Percentiles rank a stretch among this genome's conserved stretches.
These are phyloP conservation scores for Pemphredon lugubris DNA, from an alignment of 2,888 invertebrate genomes.

Conservation along the genomic window DNA sequence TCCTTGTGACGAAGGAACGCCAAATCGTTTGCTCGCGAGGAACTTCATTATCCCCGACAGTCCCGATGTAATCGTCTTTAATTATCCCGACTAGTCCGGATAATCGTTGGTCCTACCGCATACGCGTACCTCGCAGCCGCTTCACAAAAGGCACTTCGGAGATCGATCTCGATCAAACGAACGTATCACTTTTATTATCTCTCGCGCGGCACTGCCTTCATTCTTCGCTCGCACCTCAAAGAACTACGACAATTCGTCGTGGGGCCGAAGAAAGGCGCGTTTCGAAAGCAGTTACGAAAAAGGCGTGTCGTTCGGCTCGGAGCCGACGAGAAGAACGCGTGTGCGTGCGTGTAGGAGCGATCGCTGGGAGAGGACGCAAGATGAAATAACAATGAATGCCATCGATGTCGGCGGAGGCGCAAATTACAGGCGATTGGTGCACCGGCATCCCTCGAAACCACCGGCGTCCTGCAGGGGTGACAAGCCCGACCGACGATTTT, in stretches of 20 bases:
- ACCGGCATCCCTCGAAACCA: slow-evolving; percentile 60
- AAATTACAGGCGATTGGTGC: slow-evolving; percentile 77
- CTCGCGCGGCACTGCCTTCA: background rate
- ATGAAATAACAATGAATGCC: slow-evolving; percentile 73
- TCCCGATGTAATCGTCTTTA: slow-evolving; percentile 1
- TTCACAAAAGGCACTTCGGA: background rate
- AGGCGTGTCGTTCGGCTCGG: slow-evolving; percentile 1
- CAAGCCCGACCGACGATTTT: slow-evolving; percentile 62
- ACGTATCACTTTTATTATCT: background rate
- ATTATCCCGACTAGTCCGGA: slow-evolving; percentile 1
- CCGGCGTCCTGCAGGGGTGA: slow-evolving; percentile 71
- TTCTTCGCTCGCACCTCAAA: background rate
- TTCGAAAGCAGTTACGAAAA: slow-evolving; percentile 22
- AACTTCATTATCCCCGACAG: no score
- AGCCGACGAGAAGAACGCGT: background rate
- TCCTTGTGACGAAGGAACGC: no score
- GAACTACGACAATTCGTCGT: slow-evolving; percentile 5
- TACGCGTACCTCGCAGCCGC: background rate
- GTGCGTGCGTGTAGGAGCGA: slow-evolving; percentile 11
- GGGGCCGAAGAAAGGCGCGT: background rate
- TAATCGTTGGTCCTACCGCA: background rate
- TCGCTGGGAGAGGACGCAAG: slow-evolving; percentile 47
- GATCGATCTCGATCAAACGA: background rate
- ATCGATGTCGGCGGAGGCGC: slow-evolving; percentile 74
- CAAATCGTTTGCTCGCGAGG: no score